phyloP scores from a whole-genome alignment of 2,113 vertebrate genomes.

The Lonchura striata region DNA sequence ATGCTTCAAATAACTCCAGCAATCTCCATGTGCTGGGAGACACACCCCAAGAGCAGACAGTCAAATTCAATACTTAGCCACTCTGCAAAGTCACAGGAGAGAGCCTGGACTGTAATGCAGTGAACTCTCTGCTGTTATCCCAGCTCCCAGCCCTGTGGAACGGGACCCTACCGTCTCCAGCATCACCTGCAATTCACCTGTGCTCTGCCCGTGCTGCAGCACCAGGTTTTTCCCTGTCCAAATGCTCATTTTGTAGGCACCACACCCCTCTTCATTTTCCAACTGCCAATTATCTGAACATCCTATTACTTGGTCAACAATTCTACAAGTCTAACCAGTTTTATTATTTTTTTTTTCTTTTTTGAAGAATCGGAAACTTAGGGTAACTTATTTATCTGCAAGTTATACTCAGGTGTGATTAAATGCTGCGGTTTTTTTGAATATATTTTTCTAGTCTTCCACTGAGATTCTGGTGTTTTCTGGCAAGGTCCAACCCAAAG shows the following conservation, averaged over 20 bases:
- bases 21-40: background rate
- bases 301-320: slow-evolving; percentile 3
- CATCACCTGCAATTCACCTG: background rate
- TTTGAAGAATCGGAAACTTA: background rate
- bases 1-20: background rate
- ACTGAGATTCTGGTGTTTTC: background rate
- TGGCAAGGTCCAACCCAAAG: background rate
- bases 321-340: slow-evolving; percentile 49
- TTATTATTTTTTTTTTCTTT: background rate
- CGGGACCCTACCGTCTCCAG: background rate
- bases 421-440: background rate
- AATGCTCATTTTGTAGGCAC: background rate
- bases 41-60: slow-evolving; percentile 19
- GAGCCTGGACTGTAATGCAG: background rate
- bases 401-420: background rate
- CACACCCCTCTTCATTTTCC: background rate
- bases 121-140: slow-evolving; percentile 10
- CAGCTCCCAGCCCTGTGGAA: background rate
- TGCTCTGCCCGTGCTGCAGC: background rate
- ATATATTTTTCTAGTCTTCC: background rate
- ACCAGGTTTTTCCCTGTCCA: background rate
- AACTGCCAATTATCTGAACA: slow-evolving; percentile 43
- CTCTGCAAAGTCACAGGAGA: slow-evolving; percentile 13
- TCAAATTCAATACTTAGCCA: slow-evolving; percentile 53
- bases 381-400: background rate